Evolutionary conservation across 2,888 invertebrate species (phyloP).

Genomic region (Ectropis crepuscularia): DNA sequence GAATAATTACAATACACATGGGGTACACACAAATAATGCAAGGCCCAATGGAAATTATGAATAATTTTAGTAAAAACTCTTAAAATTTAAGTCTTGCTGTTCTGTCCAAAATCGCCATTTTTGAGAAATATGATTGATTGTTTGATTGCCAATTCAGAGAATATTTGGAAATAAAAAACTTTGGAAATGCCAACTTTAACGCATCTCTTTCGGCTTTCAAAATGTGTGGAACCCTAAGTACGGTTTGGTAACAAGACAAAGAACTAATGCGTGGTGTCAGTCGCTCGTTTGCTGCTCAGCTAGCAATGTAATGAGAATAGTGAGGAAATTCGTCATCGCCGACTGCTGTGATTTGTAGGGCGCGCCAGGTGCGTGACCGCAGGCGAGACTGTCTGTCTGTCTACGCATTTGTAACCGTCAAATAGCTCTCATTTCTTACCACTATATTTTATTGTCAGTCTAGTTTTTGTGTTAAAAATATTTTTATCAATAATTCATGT

Average conservation of each 20-base stretch:
- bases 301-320: conserved; percentile 37
- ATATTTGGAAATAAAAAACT: too few species aligned
- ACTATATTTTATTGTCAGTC: conserved; percentile 42
- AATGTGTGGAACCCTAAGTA: conserved; percentile 7
- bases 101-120: too few species aligned
- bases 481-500: background rate
- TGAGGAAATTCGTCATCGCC: conserved; percentile 43
- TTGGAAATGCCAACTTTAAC: too few species aligned
- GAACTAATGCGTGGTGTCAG: conserved; percentile 41
- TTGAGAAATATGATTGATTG: too few species aligned
- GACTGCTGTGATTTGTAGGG: conserved; percentile 46
- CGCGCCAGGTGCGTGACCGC: conserved; percentile 55
- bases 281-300: conserved; percentile 42
- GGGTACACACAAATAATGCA: too few species aligned
- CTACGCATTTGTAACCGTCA: conserved; percentile 59
- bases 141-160: too few species aligned
- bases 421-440: conserved; percentile 57
- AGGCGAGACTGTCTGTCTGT: conserved; percentile 48
- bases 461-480: conserved; percentile 37
- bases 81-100: too few species aligned
- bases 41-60: too few species aligned
- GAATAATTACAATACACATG: conserved; percentile 8
- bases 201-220: too few species aligned
- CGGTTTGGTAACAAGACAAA: conserved; percentile 40
- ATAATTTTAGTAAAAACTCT: too few species aligned